Evolutionary conservation across 1,140 invertebrate genomes (phyloP), one percentile per base, ranked within the genome.

Genomic region (Drosophila dunni): DNA sequence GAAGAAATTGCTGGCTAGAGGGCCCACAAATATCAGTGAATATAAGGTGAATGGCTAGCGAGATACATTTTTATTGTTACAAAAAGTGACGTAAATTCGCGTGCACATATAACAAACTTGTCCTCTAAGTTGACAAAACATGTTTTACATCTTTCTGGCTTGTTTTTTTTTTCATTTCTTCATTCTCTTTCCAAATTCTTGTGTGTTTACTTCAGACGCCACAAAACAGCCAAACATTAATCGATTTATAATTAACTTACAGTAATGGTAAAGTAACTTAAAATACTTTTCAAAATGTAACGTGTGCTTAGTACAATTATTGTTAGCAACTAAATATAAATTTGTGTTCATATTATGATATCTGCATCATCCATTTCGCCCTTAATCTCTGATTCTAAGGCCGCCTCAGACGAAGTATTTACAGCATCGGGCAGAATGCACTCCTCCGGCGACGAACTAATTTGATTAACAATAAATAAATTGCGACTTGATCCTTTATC

Each of bases 221-320:
- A 38, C 17, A 57, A 42, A 20, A 24, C 7, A 34, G 24, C 56
- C 17, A 58, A 24, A 29, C 11, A 44, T 33, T n/a, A 9, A 40
- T 11, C 10, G 46, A 62, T 34, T 72, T 78, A 66, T 48, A 57
- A 42, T 42, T 15, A 50, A 13, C 34, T 60, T 68, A 79, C 50
- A 68, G n/a, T 50, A 17, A 42, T 57, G 50, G 34, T 70, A 85
- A 88, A 79, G 75, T 85, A 88, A 82, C 83, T 82, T 85, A 82
- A 58, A 73, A 79, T 82, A 85, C 83, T 82, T 88, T 72, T 20
- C 13, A 45, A 54, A 53, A 24, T 29, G 20, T 33, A 38, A 17
- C 36, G 7, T 7, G 15, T 46, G 13, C 24, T 33, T 60, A 10
- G 45, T 42, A 42, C 0, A 42, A 42, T 40, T 57, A 67, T 2